phyloP scores from a whole-genome alignment of 2,797 vertebrate species.

The Bucorvus abyssinicus region DNA sequence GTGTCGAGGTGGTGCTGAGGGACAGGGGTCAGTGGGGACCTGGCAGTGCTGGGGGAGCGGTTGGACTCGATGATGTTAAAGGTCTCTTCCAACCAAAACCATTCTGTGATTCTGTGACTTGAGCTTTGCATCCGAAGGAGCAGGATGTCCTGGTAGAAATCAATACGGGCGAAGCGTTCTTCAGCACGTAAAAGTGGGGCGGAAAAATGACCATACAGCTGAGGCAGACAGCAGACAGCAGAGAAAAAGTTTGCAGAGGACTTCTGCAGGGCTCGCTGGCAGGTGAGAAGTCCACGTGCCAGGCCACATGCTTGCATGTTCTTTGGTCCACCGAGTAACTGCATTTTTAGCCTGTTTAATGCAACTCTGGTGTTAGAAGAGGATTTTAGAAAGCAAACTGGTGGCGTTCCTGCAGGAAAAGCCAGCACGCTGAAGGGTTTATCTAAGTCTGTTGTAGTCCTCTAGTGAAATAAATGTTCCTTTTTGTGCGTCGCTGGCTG shows the following conservation, averaged over 20 bases:
- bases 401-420: neutral
- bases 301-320: neutral
- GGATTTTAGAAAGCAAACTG: neutral
- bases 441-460: neutral
- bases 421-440: neutral
- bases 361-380: neutral
- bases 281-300: neutral
- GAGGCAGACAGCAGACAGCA: neutral
- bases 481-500: neutral
- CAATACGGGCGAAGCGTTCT: neutral
- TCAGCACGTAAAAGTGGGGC: neutral
- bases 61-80: too few relatives aligned
- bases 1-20: too few relatives aligned
- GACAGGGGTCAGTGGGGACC: too few relatives aligned
- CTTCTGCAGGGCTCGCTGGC: accelerated
- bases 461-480: neutral
- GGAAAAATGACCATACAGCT: neutral
- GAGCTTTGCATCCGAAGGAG: neutral
- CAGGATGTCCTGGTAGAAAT: neutral
- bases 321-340: neutral
- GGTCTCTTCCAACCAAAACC: too few relatives aligned
- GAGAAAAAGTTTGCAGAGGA: neutral
- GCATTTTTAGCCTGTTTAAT: neutral
- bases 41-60: too few relatives aligned
- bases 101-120: neutral